phyloP scores from a whole-genome alignment of 2,888 invertebrate species.

The Drosophila suboccidentalis region DNA sequence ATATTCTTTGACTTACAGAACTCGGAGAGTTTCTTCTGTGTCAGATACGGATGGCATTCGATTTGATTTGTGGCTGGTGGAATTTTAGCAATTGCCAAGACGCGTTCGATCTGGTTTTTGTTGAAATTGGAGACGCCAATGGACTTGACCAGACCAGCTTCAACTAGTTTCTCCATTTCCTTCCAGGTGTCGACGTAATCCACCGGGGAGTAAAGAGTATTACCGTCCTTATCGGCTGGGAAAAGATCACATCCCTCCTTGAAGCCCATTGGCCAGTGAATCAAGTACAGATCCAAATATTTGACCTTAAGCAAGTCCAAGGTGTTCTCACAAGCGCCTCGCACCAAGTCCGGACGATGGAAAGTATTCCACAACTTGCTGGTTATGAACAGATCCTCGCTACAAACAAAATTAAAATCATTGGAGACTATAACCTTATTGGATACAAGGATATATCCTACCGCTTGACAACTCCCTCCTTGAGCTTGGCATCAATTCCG shows the following conservation, averaged over 20 bases:
- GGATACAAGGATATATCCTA: conserved; percentile 59
- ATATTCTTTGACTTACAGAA: conserved; percentile 90
- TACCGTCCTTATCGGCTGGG: conserved; percentile 88
- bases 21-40: conserved; percentile 89
- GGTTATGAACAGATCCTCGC: conserved; percentile 90
- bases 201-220: conserved; percentile 88
- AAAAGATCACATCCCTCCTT: conserved; percentile 90
- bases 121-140: conserved; percentile 93
- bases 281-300: conserved; percentile 94
- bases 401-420: conserved; percentile 28
- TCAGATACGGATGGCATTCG: conserved; percentile 93
- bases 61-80: conserved; percentile 89
- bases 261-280: conserved; percentile 96
- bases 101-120: conserved; percentile 89
- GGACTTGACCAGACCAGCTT: conserved; percentile 89
- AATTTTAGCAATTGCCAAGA: conserved; percentile 88
- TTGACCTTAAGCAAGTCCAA: conserved; percentile 90
- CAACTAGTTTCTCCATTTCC: conserved; percentile 90
- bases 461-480: conserved; percentile 89
- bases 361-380: conserved; percentile 96
- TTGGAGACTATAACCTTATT: not conserved
- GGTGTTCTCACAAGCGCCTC: conserved; percentile 88
- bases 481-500: conserved; percentile 88
- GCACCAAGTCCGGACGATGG: conserved; percentile 92
- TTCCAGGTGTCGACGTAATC: conserved; percentile 92